phyloP scores from a whole-genome alignment of 2,888 invertebrate species.

The Nectonema munidae region DNA sequence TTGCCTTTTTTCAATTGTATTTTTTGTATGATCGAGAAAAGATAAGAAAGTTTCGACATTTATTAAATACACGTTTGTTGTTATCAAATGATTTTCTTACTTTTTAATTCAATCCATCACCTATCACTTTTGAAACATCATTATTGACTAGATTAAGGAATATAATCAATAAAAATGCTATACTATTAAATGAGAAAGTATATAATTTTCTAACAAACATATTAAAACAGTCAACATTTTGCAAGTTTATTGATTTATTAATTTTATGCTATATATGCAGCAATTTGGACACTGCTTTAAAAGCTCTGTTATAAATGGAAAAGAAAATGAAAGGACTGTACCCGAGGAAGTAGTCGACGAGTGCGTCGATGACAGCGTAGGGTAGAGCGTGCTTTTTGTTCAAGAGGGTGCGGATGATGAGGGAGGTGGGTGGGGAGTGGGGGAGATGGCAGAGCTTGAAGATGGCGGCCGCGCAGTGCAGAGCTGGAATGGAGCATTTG shows the following conservation, averaged over 20 bases:
- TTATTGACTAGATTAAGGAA: too few relatives aligned
- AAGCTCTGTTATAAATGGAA: conserved; percentile 12
- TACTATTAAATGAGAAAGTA: too few relatives aligned
- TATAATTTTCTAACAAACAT: too few relatives aligned
- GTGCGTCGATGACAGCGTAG: conserved; percentile 63
- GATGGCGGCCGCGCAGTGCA: conserved; percentile 54
- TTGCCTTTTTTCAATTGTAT: not conserved
- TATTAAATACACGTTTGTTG: conserved; percentile 2
- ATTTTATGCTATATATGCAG: too few relatives aligned
- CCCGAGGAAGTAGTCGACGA: conserved; percentile 70
- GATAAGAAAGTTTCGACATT: not conserved
- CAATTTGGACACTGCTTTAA: too few relatives aligned
- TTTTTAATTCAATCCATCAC: too few relatives aligned
- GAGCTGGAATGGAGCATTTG: conserved; percentile 57
- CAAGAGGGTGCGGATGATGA: conserved; percentile 60
- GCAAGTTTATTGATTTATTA: too few relatives aligned
- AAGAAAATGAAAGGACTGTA: conserved; percentile 27
- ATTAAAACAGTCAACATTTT: too few relatives aligned
- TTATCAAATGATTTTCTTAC: conserved; percentile 2
- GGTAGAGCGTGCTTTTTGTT: conserved; percentile 93
- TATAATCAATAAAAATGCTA: too few relatives aligned
- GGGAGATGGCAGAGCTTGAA: conserved; percentile 86
- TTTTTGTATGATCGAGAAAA: not conserved
- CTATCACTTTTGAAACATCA: too few relatives aligned
- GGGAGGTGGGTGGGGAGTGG: conserved; percentile 71